Evolutionary conservation across 1,140 invertebrate species (phyloP).

Genomic region (Anoplolepis gracilipes): DNA sequence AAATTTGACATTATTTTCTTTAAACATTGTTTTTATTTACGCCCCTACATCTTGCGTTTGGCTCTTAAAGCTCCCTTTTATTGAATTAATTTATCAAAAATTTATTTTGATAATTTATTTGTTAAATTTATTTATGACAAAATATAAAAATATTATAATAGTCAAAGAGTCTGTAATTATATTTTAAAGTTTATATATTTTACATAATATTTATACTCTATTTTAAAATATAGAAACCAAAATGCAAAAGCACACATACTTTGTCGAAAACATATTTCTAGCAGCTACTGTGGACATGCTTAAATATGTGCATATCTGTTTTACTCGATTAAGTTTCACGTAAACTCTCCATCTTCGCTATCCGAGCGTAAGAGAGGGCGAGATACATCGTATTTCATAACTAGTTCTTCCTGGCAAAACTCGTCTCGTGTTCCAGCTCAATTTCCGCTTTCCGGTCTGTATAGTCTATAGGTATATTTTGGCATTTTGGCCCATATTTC

Average conservation of each 20-base stretch:
- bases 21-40: too few species aligned
- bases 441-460: slow-evolving; percentile 68
- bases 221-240: slow-evolving; percentile 1
- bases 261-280: not conserved
- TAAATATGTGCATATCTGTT: slow-evolving; percentile 32
- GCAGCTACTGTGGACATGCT: not conserved
- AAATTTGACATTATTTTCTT: too few species aligned
- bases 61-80: too few species aligned
- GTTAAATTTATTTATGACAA: not conserved
- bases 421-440: slow-evolving; percentile 68
- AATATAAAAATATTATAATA: not conserved
- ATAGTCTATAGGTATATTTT: slow-evolving; percentile 57
- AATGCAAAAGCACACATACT: not conserved
- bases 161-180: not conserved
- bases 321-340: slow-evolving; percentile 63
- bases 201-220: not conserved
- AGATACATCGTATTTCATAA: slow-evolving; percentile 66
- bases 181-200: not conserved
- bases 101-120: too few species aligned
- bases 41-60: too few species aligned
- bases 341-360: slow-evolving; percentile 39
- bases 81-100: too few species aligned
- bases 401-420: slow-evolving; percentile 61
- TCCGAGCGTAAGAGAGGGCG: too few species aligned
- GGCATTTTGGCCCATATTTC: slow-evolving; percentile 55